Evolutionary conservation across 2,113 vertebrate species (phyloP).

Genomic region (Ahaetulla prasina): DNA sequence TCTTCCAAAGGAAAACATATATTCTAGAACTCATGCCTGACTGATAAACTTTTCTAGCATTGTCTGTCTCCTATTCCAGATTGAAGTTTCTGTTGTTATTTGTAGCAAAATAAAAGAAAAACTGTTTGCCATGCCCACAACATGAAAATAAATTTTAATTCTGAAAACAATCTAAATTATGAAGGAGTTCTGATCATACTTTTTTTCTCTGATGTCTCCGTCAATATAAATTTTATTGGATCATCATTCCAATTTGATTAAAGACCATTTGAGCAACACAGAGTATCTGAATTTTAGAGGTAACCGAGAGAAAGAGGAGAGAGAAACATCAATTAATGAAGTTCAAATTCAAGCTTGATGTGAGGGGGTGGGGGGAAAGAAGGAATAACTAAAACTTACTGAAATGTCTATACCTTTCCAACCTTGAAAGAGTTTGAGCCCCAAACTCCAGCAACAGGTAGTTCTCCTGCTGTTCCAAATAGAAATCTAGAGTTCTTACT

Average conservation of each 20-base stretch:
- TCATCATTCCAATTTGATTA: not conserved
- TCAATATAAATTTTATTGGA: not conserved
- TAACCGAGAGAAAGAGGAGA: not conserved
- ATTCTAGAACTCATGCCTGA: slow-evolving; percentile 41
- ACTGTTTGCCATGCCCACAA: not conserved
- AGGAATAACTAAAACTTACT: not conserved
- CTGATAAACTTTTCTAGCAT: slow-evolving; percentile 28
- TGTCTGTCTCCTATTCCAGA: slow-evolving; percentile 21
- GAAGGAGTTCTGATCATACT: not conserved
- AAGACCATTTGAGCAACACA: not conserved
- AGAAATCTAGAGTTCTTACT: not conserved
- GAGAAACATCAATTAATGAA: no score
- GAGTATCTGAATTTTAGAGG: not conserved
- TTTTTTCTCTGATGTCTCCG: not conserved
- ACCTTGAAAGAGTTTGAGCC: not conserved
- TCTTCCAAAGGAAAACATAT: slow-evolving; percentile 41
- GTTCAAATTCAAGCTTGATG: not conserved
- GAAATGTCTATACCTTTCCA: not conserved
- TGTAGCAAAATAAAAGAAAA: slow-evolving; percentile 11
- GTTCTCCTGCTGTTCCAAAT: not conserved
- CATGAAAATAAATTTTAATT: not conserved
- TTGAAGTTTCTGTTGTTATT: slow-evolving; percentile 30
- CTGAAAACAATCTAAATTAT: not conserved
- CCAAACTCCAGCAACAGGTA: not conserved
- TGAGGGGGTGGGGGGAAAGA: no score